These are phyloP conservation scores for Formicarius rufipectus DNA, from an alignment of 2,113 vertebrate genomes.

Conservation along the genomic window DNA sequence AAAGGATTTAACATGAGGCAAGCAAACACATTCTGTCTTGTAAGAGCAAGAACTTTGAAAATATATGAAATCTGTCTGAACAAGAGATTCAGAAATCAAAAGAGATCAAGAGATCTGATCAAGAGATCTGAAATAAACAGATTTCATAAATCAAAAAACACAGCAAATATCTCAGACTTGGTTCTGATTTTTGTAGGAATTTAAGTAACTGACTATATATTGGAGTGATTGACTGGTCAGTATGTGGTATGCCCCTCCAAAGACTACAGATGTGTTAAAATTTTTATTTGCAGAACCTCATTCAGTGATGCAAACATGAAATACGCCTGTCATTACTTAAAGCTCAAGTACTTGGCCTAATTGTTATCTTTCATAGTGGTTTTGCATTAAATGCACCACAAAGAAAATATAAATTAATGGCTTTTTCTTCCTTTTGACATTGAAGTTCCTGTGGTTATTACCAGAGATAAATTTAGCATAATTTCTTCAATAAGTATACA, in stretches of 20 bases:
- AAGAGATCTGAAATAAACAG: too few relatives aligned
- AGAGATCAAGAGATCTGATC: too few relatives aligned
- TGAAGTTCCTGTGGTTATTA: constrained; percentile 4
- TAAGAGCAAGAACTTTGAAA: background rate
- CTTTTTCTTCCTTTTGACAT: background rate
- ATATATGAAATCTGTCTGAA: background rate
- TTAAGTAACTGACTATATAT: background rate
- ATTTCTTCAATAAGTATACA: background rate
- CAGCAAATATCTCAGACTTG: background rate
- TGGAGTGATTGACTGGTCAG: background rate
- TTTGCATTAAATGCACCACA: background rate
- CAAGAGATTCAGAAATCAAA: background rate
- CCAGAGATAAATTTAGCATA: background rate
- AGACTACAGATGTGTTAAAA: background rate
- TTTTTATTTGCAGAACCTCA: background rate
- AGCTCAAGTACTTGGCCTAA: background rate
- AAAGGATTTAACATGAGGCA: background rate
- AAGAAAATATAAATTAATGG: background rate
- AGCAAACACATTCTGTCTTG: background rate
- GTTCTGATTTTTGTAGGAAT: background rate
- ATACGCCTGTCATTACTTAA: background rate
- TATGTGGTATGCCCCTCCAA: accelerated
- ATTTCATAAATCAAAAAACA: background rate
- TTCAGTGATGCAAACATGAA: background rate
- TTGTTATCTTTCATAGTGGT: background rate